Evolutionary conservation across 2,113 vertebrate genomes (phyloP).

Genomic region (Cairina moschata): DNA sequence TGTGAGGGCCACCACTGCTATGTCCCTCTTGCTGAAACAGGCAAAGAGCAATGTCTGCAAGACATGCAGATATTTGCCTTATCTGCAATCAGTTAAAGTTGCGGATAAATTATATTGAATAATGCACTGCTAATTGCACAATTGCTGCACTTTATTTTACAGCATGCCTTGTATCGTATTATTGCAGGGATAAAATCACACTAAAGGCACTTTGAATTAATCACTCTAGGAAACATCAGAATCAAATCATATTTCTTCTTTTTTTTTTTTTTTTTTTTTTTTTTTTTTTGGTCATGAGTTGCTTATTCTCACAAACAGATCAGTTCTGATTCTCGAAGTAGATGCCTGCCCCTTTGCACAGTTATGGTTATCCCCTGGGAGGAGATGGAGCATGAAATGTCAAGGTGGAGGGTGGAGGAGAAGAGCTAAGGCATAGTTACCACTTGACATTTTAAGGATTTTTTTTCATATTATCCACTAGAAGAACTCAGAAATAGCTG

Average conservation of each 20-base stretch:
- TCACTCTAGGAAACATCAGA: neutral
- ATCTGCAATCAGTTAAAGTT: neutral
- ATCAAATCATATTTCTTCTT: neutral
- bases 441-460: neutral
- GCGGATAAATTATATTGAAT: neutral
- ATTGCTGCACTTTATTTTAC: neutral
- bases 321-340: neutral
- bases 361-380: neutral
- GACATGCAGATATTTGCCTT: neutral
- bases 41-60: neutral
- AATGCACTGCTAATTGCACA: neutral
- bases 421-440: neutral
- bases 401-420: neutral
- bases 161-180: neutral
- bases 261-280: neutral
- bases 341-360: neutral
- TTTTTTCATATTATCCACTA: neutral
- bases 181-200: neutral
- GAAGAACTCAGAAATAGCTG: neutral
- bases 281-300: neutral
- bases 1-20: neutral
- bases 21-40: neutral
- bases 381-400: neutral
- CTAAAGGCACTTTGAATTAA: neutral
- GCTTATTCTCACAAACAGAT: neutral